Evolutionary conservation across 2,113 vertebrate species (phyloP).

Genomic region (Poecilia latipinna): DNA sequence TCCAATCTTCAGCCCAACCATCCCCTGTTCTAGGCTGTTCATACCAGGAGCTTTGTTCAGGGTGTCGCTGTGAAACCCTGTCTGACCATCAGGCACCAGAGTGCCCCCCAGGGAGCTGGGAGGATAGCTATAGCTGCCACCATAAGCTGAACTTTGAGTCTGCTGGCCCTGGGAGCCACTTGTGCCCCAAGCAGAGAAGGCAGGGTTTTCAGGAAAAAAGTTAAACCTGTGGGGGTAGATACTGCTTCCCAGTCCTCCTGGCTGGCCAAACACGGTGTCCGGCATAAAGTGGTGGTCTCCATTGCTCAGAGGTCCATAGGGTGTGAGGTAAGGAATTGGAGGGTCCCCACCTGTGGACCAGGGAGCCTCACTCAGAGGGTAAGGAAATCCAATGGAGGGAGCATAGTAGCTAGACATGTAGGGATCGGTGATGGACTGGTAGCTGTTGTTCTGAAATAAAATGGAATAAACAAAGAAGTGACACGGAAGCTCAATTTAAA

Average conservation of each 20-base stretch:
- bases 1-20: slow-evolving; percentile 94
- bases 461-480: neutral
- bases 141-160: slow-evolving; percentile 92
- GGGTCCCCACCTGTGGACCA: slow-evolving; percentile 97
- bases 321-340: slow-evolving; percentile 93
- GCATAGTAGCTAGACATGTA: slow-evolving; percentile 96
- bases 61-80: slow-evolving; percentile 92
- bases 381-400: slow-evolving; percentile 95
- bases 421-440: slow-evolving; percentile 96
- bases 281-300: slow-evolving; percentile 96
- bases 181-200: slow-evolving; percentile 95
- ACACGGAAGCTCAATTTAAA: neutral
- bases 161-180: slow-evolving; percentile 94
- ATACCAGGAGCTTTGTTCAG: slow-evolving; percentile 94
- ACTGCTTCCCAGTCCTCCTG: slow-evolving; percentile 90
- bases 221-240: slow-evolving; percentile 95
- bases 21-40: slow-evolving; percentile 95
- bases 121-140: slow-evolving; percentile 93
- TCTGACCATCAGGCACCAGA: slow-evolving; percentile 90
- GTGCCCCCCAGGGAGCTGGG: slow-evolving; percentile 94
- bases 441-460: slow-evolving; percentile 88
- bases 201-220: slow-evolving; percentile 95
- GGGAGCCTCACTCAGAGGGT: slow-evolving; percentile 93
- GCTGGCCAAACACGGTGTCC: slow-evolving; percentile 94
- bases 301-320: slow-evolving; percentile 94